Base-by-base conservation (phyloP, 1,140 invertebrate genomes). In the Chrysomallon squamiferum region DNA sequence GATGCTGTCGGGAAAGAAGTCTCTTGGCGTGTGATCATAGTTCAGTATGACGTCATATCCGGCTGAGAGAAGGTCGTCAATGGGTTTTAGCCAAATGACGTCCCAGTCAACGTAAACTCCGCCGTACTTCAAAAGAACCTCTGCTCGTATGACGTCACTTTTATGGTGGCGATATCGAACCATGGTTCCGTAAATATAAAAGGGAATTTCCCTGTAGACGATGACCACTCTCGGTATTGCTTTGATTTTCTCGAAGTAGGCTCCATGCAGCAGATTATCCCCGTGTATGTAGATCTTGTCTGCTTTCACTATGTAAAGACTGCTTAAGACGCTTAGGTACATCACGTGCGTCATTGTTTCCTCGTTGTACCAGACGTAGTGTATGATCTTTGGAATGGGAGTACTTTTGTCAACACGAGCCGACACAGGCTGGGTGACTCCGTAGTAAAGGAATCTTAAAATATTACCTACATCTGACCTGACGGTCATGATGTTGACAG, bases 21-120 rank as follows among this genome's bases (percentile, higher is more conserved):
- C 63, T 22, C 69, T 32, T 20, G 71, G 58, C 62, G 75, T 75
- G 49, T 77, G 75, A 66, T 82, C 80, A 35, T 74, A 72, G 47
- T 77, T 75, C 11, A 71, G 61, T 32, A 77, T 73, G n/a, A 69
- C 68, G 56, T 76, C 74, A 68, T 73, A 72, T 32, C 72, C 70
- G 30, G 61, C 59, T 45, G 69, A 25, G 13, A 75, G 65, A 9
- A 80, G 52, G 33, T 73, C 68, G 47, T 74, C 70, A 2, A 65
- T 59, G n/a, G 71, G 73, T 27, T 67, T 70, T 4, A 80, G 65
- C 77, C 78, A 80, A 13, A 80, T 45, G 1, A 73, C 80, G 64
- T 82, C 80, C 80, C 78, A 80, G 58, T 82, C 80, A 33, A 75
- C 61, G 58, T 82, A 82, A 3, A 82, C 69, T 1, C 80, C 80